Evolutionary conservation across 2,113 vertebrate genomes (phyloP).

Genomic region (Trochalopteron elliotii): DNA sequence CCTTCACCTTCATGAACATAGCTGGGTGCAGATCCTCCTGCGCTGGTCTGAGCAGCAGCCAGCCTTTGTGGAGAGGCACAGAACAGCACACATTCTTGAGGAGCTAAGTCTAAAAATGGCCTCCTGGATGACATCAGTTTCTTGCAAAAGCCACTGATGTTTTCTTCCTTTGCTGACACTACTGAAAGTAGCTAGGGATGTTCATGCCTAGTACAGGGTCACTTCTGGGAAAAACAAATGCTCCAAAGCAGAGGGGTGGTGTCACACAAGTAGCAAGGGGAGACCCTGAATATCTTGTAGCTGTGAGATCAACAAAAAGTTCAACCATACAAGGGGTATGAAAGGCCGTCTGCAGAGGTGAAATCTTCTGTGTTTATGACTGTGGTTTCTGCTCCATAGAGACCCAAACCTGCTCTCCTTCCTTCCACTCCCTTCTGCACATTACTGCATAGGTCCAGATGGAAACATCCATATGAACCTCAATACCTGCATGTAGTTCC

Average conservation of each 20-base stretch:
- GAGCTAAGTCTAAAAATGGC: not conserved
- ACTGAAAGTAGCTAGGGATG: not conserved
- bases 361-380: not conserved
- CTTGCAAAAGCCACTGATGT: not conserved
- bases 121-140: not conserved
- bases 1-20: not conserved
- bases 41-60: accelerated
- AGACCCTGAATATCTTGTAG: not conserved
- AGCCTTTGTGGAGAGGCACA: not conserved
- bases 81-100: not conserved
- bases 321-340: not conserved
- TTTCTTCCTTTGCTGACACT: not conserved
- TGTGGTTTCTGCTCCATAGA: not conserved
- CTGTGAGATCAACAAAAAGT: not conserved
- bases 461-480: not conserved
- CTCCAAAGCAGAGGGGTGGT: not conserved
- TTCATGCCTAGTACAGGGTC: not conserved
- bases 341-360: not conserved
- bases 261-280: not conserved
- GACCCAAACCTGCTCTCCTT: not conserved
- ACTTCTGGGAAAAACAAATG: not conserved
- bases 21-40: not conserved
- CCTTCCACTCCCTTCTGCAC: not conserved
- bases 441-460: not conserved
- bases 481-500: not conserved